Percentiles rank a stretch among this genome's conserved stretches.
These are phyloP conservation scores for Tokudaia tokunoshimensis DNA, from an alignment of 2,797 vertebrate genomes.

Conservation along the genomic window DNA sequence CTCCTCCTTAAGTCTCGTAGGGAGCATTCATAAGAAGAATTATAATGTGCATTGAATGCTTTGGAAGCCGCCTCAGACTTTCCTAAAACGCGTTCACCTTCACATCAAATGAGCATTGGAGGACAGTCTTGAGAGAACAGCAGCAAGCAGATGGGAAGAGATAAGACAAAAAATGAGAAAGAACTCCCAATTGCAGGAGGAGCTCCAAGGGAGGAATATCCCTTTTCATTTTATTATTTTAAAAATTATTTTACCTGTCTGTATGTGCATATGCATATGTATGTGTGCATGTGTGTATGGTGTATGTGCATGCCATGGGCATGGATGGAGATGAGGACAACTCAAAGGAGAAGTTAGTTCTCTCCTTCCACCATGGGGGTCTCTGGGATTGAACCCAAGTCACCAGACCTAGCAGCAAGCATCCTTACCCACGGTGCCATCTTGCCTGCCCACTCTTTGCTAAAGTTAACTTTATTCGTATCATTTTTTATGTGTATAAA, in stretches of 20 bases:
- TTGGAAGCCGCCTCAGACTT: not conserved
- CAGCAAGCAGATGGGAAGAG: not conserved
- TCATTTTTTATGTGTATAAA: not conserved
- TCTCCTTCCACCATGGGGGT: not conserved
- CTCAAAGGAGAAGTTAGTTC: not conserved
- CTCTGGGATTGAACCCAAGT: not conserved
- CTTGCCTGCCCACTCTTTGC: not conserved
- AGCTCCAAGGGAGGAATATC: not conserved
- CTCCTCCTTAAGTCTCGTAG: not conserved
- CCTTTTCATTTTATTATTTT: not conserved
- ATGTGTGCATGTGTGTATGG: not conserved
- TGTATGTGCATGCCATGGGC: not conserved
- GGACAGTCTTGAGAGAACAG: not conserved
- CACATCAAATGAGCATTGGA: not conserved
- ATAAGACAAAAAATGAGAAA: not conserved
- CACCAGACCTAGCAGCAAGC: not conserved
- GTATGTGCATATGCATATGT: not conserved
- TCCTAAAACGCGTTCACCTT: not conserved
- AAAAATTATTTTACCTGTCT: not conserved
- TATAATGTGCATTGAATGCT: not conserved
- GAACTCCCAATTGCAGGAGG: not conserved
- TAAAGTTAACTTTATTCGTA: not conserved
- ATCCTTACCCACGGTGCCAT: not conserved
- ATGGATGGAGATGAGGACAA: no score
- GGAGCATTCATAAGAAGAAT: conserved; percentile 15